A percentile compares a stretch with the other conserved stretches of the same genome.
Evolutionary conservation across 2,113 vertebrate species (phyloP).

Genomic region (Phaethon lepturus): DNA sequence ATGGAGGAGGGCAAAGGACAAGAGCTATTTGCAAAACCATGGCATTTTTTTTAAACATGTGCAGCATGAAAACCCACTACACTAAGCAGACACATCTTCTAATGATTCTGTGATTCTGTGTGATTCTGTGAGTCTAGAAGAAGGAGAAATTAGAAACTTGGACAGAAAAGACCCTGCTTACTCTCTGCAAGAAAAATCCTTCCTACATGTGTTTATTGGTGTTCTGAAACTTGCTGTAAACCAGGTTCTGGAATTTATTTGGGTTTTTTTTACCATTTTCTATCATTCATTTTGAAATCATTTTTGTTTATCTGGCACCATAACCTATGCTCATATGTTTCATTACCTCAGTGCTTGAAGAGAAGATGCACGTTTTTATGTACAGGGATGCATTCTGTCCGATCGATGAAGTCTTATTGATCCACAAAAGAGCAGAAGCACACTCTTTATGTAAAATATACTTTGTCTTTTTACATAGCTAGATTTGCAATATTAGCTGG

Average conservation of each 20-base stretch:
- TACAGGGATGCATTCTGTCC: background rate
- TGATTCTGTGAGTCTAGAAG: background rate
- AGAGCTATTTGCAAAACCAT: background rate
- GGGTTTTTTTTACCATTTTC: background rate
- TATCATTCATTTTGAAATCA: background rate
- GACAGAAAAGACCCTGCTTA: background rate
- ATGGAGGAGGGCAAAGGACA: background rate
- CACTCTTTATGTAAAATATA: background rate
- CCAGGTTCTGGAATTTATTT: background rate
- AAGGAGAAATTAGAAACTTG: background rate
- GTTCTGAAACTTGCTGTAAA: background rate
- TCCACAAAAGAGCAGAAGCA: background rate
- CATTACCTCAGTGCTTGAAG: background rate
- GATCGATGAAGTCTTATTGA: background rate
- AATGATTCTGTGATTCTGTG: background rate
- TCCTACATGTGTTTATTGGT: background rate
- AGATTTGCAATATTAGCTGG: background rate
- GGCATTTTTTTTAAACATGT: background rate
- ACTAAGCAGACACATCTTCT: background rate
- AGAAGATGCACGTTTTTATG: background rate
- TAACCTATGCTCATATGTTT: rapidly evolving
- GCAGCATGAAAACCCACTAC: background rate
- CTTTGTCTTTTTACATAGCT: background rate
- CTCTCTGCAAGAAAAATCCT: background rate
- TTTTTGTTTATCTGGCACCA: background rate